Evolutionary conservation across 2,113 vertebrate genomes (phyloP).

Genomic region (Orycteropus afer): DNA sequence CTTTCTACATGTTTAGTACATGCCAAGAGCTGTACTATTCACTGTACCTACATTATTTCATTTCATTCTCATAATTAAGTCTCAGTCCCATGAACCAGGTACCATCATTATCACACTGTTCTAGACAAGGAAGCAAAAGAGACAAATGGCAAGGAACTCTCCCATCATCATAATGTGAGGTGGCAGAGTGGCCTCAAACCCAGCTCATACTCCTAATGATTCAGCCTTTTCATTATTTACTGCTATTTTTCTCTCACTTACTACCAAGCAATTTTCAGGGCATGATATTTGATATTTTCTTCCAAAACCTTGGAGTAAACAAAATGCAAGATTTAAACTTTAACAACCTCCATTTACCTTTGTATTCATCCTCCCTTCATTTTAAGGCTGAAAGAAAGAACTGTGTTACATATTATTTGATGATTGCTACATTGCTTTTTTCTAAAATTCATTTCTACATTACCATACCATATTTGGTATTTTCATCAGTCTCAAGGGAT

Average conservation of each 20-base stretch:
- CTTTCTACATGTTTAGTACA: neutral
- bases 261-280: neutral
- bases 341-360: conserved; percentile 49
- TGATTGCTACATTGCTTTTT: neutral
- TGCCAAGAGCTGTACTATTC: neutral
- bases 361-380: conserved; percentile 60
- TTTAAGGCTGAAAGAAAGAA: conserved; percentile 44
- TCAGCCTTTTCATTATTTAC: neutral
- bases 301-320: neutral
- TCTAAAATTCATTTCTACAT: too few relatives aligned
- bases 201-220: neutral
- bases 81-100: neutral
- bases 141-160: neutral
- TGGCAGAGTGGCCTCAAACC: neutral
- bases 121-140: neutral
- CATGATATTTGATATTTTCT: neutral
- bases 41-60: neutral
- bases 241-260: conserved; percentile 57
- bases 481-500: conserved; percentile 2
- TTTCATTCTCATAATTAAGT: neutral
- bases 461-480: neutral
- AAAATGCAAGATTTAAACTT: neutral
- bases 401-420: conserved; percentile 55
- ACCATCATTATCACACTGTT: neutral
- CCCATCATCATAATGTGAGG: neutral